Conservation (phyloP, 2,113 vertebrate genomes). For the Dunckerocampus dactyliophorus region DNA sequence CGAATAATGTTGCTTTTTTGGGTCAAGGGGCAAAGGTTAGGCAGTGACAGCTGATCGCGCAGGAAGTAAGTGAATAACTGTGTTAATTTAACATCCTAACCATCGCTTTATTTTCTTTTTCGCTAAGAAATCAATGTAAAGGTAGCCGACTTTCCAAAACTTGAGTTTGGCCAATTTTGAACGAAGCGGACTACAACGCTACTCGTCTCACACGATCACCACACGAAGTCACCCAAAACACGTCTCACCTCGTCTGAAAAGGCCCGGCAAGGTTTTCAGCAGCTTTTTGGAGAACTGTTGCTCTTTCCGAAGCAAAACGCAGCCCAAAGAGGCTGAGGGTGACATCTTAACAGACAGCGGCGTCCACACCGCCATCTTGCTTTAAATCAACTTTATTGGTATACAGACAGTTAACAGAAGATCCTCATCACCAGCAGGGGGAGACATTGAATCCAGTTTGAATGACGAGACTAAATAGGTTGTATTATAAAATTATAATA, state of each 20-base stretch:
- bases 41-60: no score
- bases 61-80: no score
- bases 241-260: conserved; percentile 64
- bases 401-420: not conserved
- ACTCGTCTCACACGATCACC: not conserved
- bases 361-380: conserved; percentile 68
- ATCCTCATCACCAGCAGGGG: conserved; percentile 15
- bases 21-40: no score
- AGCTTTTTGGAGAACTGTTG: conserved; percentile 15
- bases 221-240: conserved; percentile 1
- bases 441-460: conserved; percentile 16
- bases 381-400: conserved; percentile 68
- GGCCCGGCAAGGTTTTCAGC: conserved; percentile 10
- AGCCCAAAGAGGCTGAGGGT: conserved; percentile 53
- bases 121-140: no score
- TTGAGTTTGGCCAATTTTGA: not conserved
- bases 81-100: no score
- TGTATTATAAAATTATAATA: no score
- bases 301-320: conserved; percentile 29
- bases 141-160: no score
- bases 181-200: no score
- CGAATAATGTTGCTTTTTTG: no score
- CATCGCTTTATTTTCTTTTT: no score
- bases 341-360: conserved; percentile 58
- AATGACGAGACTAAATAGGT: not conserved